Conservation (phyloP, 2,888 invertebrate genomes). For the Scaptomyza polygonia region DNA sequence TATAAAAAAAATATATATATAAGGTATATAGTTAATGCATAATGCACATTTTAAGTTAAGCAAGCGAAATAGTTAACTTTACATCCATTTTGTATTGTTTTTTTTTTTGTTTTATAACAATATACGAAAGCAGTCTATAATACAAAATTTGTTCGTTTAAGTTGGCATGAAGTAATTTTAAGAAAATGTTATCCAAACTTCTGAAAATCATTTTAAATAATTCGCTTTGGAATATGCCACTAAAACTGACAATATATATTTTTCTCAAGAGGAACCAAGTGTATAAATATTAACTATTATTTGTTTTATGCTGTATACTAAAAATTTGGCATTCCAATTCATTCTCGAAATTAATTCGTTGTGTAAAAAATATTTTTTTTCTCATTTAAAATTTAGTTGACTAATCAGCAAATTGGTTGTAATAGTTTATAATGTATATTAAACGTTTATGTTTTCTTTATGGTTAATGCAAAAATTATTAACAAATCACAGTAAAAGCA, state of each 20-base stretch:
- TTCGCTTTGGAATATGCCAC: constrained; percentile 39
- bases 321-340: constrained; percentile 65
- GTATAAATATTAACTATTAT: constrained; percentile 50
- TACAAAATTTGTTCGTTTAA: constrained; percentile 39
- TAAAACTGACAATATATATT: constrained; percentile 45
- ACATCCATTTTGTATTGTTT: constrained; percentile 15
- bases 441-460: constrained; percentile 26
- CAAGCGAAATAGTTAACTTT: constrained; percentile 43
- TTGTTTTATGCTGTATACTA: constrained; percentile 24
- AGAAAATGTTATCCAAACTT: not conserved
- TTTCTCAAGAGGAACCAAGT: constrained; percentile 71
- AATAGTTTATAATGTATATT: constrained; percentile 18
- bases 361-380: constrained; percentile 43
- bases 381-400: constrained; percentile 50
- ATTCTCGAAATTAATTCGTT: constrained; percentile 28
- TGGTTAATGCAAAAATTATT: constrained; percentile 68
- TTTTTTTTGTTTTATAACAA: constrained; percentile 3
- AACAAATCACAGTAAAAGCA: constrained; percentile 79
- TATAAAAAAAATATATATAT: constrained; percentile 40
- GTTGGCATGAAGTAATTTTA: constrained; percentile 21
- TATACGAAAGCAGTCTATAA: constrained; percentile 59
- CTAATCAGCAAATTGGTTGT: constrained; percentile 54
- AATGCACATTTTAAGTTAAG: constrained; percentile 39
- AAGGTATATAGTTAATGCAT: constrained; percentile 18
- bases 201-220: constrained; percentile 2